phyloP scores from a whole-genome alignment of 2,797 vertebrate genomes.

The Schizothorax lantsangensis region DNA sequence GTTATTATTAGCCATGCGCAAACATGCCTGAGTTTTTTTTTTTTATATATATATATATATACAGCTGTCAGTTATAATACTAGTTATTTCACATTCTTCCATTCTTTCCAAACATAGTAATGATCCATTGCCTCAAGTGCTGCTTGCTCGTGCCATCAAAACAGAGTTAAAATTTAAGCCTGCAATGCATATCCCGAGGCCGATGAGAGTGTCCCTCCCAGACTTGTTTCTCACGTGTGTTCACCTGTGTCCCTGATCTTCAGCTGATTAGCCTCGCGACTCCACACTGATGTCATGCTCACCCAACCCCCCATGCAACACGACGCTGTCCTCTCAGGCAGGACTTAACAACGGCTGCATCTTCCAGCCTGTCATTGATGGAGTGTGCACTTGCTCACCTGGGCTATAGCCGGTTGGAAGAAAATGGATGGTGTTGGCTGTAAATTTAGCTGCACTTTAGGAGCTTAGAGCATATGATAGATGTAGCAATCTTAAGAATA shows the following conservation, averaged over 20 bases:
- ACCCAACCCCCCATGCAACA: neutral
- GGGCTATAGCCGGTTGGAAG: neutral
- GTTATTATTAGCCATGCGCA: slow-evolving; percentile 1
- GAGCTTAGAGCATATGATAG: neutral
- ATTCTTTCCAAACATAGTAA: neutral
- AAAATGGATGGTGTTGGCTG: slow-evolving; percentile 17
- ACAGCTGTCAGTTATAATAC: neutral
- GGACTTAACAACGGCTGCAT: neutral
- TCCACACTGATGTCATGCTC: slow-evolving; percentile 17
- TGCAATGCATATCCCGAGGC: neutral
- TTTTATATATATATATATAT: neutral
- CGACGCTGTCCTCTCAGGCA: neutral
- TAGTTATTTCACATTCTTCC: neutral
- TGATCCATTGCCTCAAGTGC: neutral
- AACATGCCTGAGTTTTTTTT: neutral
- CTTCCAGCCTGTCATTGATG: slow-evolving; percentile 5
- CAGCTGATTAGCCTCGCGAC: slow-evolving; percentile 40
- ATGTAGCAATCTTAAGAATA: slow-evolving; percentile 7
- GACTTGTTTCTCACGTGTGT: slow-evolving; percentile 16
- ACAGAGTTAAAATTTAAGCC: slow-evolving; percentile 2
- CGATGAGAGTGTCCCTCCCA: neutral
- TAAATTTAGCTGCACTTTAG: slow-evolving; percentile 22
- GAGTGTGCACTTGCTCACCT: slow-evolving; percentile 7
- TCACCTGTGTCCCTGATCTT: slow-evolving; percentile 31
- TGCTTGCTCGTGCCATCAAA: neutral